phyloP scores from a whole-genome alignment of 37 sponge, comb jelly and placozoan genomes.

The Halisarca cf. caerulea region DNA sequence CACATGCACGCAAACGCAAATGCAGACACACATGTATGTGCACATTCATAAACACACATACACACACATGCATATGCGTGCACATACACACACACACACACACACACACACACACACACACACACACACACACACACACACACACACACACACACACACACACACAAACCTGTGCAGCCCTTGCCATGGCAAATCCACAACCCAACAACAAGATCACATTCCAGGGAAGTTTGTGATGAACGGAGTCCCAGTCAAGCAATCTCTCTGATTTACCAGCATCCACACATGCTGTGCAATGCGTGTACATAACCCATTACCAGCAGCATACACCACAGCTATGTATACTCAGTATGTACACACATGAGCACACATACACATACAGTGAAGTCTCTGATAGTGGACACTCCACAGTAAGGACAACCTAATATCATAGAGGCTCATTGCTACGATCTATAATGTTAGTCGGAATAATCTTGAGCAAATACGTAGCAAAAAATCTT shows the following conservation, averaged over 20 bases:
- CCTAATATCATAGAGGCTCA: too few relatives aligned
- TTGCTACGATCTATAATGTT: too few relatives aligned
- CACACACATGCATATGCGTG: neutral
- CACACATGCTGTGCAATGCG: slow-evolving; percentile 11
- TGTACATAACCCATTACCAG: too few relatives aligned
- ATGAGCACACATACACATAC: too few relatives aligned
- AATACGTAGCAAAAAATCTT: too few relatives aligned
- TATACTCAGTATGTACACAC: too few relatives aligned
- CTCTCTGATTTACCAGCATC: neutral
- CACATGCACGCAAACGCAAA: too few relatives aligned
- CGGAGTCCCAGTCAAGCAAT: slow-evolving; percentile 73
- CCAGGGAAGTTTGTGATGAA: slow-evolving; percentile 90
- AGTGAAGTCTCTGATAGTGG: too few relatives aligned
- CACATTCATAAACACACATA: neutral
- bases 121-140: slow-evolving; percentile 39
- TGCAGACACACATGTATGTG: too few relatives aligned
- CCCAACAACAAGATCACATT: slow-evolving; percentile 90
- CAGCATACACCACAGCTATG: too few relatives aligned
- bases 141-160: neutral
- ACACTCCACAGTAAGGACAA: too few relatives aligned
- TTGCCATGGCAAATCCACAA: slow-evolving; percentile 86
- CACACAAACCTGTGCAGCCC: slow-evolving; percentile 53
- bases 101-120: neutral
- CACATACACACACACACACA: slow-evolving; percentile 9
- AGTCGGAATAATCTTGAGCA: too few relatives aligned